phyloP scores from a whole-genome alignment of 2,888 invertebrate genomes.

The Eurytoma adleriae region DNA sequence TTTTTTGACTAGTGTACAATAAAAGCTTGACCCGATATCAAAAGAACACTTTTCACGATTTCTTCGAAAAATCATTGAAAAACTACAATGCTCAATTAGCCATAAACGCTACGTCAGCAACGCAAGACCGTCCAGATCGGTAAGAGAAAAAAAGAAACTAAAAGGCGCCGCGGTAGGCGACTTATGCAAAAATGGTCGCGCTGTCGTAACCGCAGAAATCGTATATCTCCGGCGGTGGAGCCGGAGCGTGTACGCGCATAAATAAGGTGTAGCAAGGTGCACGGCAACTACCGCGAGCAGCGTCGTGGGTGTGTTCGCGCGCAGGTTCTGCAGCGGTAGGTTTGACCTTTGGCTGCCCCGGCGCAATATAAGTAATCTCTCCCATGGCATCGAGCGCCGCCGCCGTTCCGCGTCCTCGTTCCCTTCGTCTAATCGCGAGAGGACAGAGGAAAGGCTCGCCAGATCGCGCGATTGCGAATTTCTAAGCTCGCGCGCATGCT shows the following conservation, averaged over 20 bases:
- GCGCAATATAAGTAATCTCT: not conserved
- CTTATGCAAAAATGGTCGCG: constrained; percentile 45
- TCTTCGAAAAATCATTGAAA: constrained; percentile 4
- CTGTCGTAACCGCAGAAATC: constrained; percentile 41
- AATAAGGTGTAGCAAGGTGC: constrained; percentile 15
- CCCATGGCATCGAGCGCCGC: constrained; percentile 10
- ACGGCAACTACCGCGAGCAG: not conserved
- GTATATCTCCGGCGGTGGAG: constrained; percentile 11
- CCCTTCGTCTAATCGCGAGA: not conserved
- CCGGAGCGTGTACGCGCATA: constrained; percentile 7
- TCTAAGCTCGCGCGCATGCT: not conserved
- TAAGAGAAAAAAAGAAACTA: not conserved
- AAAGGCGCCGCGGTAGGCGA: constrained; percentile 3
- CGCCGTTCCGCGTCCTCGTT: constrained; percentile 20
- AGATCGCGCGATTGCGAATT: constrained; percentile 33
- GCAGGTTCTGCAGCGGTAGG: constrained; percentile 1
- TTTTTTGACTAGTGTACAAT: too few relatives aligned
- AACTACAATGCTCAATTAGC: constrained; percentile 14
- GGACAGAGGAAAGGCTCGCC: constrained; percentile 19
- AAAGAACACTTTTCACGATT: not conserved
- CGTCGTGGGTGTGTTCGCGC: constrained; percentile 34
- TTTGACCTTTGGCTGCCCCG: constrained; percentile 43
- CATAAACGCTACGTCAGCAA: not conserved
- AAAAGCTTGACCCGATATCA: not conserved
- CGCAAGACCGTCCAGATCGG: not conserved